Conservation (phyloP, 2,888 invertebrate genomes). For the Entomobrya multifasciata region DNA sequence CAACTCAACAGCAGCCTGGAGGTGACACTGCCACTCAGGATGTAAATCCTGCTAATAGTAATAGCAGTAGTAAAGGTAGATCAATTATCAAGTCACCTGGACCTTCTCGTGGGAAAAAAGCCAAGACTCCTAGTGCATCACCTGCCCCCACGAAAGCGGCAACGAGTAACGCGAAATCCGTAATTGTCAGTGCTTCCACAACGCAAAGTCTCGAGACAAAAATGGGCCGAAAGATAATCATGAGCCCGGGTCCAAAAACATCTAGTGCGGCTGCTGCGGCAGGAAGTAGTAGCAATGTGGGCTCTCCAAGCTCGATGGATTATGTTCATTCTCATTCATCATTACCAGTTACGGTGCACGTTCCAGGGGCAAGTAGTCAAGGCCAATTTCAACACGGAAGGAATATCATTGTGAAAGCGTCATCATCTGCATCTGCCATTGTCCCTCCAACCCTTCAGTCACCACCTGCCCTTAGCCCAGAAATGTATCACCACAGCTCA, state of each 20-base stretch:
- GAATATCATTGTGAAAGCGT: conserved; percentile 78
- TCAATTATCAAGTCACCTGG: conserved; percentile 66
- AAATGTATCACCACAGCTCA: conserved; percentile 68
- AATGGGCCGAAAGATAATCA: conserved; percentile 77
- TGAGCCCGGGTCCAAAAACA: conserved; percentile 78
- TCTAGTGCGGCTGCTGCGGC: conserved; percentile 25
- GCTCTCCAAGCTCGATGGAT: conserved; percentile 65
- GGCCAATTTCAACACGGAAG: conserved; percentile 75
- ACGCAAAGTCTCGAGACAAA: conserved; percentile 52
- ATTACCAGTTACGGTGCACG: conserved; percentile 77
- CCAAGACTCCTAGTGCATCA: conserved; percentile 12
- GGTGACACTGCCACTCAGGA: conserved; percentile 20
- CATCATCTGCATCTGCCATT: conserved; percentile 59
- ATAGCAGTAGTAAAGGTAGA: conserved; percentile 8
- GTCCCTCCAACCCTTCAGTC: conserved; percentile 69
- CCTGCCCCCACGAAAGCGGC: conserved; percentile 24
- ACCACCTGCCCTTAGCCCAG: conserved; percentile 73
- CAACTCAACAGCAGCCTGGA: neutral
- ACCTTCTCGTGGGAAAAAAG: conserved; percentile 64
- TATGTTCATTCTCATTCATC: conserved; percentile 73
- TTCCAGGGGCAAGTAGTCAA: conserved; percentile 74
- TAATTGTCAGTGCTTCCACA: conserved; percentile 77
- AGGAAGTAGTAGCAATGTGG: conserved; percentile 28
- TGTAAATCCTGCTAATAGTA: conserved; percentile 17
- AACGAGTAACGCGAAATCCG: conserved; percentile 74